phyloP scores from a whole-genome alignment of 2,888 invertebrate genomes.

The Podotricha telesiphe region DNA sequence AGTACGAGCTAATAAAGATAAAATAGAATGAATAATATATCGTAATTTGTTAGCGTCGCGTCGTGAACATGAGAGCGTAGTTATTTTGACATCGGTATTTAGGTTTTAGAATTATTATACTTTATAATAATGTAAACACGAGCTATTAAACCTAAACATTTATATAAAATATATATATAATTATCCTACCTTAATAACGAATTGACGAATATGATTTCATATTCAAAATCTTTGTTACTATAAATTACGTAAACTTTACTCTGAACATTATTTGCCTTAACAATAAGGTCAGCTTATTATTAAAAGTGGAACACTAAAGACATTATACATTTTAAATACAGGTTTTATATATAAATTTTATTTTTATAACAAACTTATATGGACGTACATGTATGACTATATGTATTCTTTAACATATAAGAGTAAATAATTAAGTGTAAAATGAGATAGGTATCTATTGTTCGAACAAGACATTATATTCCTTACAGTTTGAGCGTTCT shows the following conservation, averaged over 20 bases:
- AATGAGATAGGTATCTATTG: conserved; percentile 36
- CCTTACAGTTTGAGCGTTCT: conserved; percentile 35
- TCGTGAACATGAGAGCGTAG: conserved; percentile 21
- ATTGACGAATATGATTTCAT: too few relatives aligned
- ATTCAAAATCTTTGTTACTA: too few relatives aligned
- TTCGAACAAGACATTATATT: conserved; percentile 39
- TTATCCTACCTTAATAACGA: too few relatives aligned
- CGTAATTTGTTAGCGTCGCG: conserved; percentile 53
- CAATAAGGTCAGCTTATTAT: too few relatives aligned
- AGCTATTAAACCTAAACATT: conserved; percentile 2
- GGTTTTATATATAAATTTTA: background rate
- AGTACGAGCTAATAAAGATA: conserved; percentile 57
- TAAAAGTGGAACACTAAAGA: too few relatives aligned
- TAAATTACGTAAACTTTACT: too few relatives aligned
- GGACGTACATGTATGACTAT: conserved; percentile 2
- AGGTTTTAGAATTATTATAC: background rate
- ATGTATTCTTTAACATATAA: conserved; percentile 21
- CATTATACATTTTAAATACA: background rate
- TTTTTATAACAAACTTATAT: background rate
- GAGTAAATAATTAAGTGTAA: conserved; percentile 27
- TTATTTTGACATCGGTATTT: conserved; percentile 13
- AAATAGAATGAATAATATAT: conserved; percentile 53
- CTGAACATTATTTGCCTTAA: too few relatives aligned
- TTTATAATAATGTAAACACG: background rate
- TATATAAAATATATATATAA: too few relatives aligned